A percentile compares a stretch with the other conserved stretches of the same genome.
phyloP scores from a whole-genome alignment of 2,888 invertebrate species.

The Seira sanloemensis region DNA sequence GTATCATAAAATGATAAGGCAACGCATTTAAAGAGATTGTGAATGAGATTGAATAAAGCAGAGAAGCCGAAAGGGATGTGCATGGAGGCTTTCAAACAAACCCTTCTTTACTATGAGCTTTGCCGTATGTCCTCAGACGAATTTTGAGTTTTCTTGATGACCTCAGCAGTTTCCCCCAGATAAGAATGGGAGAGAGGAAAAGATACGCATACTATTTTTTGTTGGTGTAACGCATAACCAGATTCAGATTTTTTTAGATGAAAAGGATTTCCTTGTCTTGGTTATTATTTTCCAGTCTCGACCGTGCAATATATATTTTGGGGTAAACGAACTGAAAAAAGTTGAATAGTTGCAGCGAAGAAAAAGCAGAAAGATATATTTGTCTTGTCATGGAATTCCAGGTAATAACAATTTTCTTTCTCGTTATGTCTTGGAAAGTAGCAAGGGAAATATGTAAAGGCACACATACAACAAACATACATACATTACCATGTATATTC shows the following conservation, averaged over 20 bases:
- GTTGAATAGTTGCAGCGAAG: background rate
- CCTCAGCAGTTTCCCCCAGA: constrained; percentile 65
- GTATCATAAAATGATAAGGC: background rate
- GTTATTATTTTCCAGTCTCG: too few species aligned
- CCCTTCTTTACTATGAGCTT: background rate
- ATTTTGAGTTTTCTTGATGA: constrained; percentile 72
- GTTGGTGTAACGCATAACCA: too few species aligned
- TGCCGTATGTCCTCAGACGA: constrained; percentile 61
- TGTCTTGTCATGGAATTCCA: background rate
- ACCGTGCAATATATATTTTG: background rate
- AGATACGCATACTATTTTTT: background rate
- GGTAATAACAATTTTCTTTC: background rate
- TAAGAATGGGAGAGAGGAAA: background rate
- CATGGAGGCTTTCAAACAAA: constrained; percentile 23
- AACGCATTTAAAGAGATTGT: constrained; percentile 1
- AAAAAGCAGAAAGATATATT: background rate
- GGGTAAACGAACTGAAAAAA: constrained; percentile 15
- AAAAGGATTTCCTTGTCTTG: too few species aligned
- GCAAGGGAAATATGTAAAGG: too few species aligned
- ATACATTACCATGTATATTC: too few species aligned
- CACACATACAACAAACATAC: too few species aligned
- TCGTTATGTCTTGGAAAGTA: too few species aligned
- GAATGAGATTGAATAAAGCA: background rate
- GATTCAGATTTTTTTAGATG: too few species aligned
- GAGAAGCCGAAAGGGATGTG: constrained; percentile 9